Evolutionary conservation across 1,140 invertebrate genomes (phyloP), one percentile per base, ranked within the genome.

Genomic region (Stegodyphus mimosarum): DNA sequence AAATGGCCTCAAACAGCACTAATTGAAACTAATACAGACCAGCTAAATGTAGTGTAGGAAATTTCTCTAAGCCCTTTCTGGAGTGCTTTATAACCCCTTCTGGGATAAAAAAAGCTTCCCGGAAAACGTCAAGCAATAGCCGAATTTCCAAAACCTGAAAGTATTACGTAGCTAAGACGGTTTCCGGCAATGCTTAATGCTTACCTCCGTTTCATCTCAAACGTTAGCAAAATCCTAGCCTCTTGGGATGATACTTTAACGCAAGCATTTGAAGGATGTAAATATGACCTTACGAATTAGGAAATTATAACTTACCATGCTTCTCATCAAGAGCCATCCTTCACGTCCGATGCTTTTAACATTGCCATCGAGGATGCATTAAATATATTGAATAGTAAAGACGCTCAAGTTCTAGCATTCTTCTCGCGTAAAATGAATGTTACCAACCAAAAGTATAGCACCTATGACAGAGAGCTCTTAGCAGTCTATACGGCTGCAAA

Each of bases 141-240:
- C n/a, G 5, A 90, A 0, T 89, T 91, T 1, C 88, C 89, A 7
- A 71, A 66, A 70, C 91, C 90, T 0, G 81, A n/a, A 53, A 88
- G 90, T 83, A 75, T 89, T n/a, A 87, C 87, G 9, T 86, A 90
- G 78, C 53, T 91, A 7, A 87, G 88, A 73, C 78, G 88, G 5
- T 90, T 90, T 87, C 18, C 90, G n/a, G 91, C 90, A 6, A 86
- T 90, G 66, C 69, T 91, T 3, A 91, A 90, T 77, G 90, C 89
- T 88, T 91, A 91, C 87, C 87, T 87, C 7, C 89, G 87, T 80
- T 91, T 91, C 84, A 77, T 91, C 6, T n/a, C 78, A 2, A 70
- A 63, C 6, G 67, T 6, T 15, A 67, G 67, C 5, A n/a, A 87
- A 77, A 53, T 51, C 49, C 66, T 70, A 18, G 70, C 83, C 75